phyloP scores from a whole-genome alignment of 92 coral and sea anemone genomes.

The Umimayanthus chanpuru region DNA sequence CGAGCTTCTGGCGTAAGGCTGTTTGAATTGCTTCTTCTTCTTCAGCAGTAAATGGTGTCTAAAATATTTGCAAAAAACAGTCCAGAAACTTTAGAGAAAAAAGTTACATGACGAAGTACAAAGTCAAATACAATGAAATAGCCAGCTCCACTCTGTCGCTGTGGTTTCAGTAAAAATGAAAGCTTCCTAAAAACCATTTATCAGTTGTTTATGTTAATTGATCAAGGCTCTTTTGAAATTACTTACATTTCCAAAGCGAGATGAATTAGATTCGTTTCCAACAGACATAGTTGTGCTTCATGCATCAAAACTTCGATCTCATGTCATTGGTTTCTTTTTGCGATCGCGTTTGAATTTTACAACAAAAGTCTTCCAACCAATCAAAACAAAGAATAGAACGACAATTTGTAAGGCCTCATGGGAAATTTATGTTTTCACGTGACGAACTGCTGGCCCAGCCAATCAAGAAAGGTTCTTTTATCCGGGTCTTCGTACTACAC shows the following conservation, averaged over 20 bases:
- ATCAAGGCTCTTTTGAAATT: neutral
- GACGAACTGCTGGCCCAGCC: slow-evolving; percentile 28
- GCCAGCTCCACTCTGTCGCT: neutral
- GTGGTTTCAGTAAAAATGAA: neutral
- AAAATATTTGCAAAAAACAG: neutral
- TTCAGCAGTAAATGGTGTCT: slow-evolving; percentile 65
- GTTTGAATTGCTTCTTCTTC: slow-evolving; percentile 74
- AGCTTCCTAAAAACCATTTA: neutral
- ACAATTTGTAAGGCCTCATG: slow-evolving; percentile 48
- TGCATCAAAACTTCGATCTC: no score
- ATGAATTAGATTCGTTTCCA: slow-evolving; percentile 33
- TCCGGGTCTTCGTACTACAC: slow-evolving; percentile 62
- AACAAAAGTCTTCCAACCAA: slow-evolving; percentile 60
- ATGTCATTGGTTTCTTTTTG: neutral
- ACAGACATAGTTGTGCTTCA: neutral
- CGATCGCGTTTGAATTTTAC: slow-evolving; percentile 55
- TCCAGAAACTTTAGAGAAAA: no score
- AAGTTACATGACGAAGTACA: neutral
- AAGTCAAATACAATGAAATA: no score
- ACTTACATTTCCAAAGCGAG: slow-evolving; percentile 78
- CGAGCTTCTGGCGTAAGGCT: slow-evolving; percentile 80
- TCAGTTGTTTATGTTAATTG: neutral
- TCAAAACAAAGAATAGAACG: slow-evolving; percentile 38
- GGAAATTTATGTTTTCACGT: slow-evolving; percentile 37
- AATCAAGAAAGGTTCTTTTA: slow-evolving; percentile 50